Base-by-base conservation (phyloP, 2,888 invertebrate genomes). In the Drosophila koepferae region DNA sequence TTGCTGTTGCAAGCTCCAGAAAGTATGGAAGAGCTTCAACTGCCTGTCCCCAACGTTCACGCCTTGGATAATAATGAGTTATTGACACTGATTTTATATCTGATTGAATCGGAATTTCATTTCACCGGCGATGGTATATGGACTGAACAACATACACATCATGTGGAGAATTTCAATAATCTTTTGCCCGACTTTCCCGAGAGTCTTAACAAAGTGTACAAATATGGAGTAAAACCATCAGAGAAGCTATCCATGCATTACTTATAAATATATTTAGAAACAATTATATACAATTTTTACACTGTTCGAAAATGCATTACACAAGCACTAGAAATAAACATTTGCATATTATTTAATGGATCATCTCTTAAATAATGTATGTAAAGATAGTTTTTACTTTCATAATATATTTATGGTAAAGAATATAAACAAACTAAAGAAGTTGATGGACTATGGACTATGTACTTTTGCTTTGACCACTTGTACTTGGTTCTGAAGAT, bases 111-210 rank as follows among this genome's bases (percentile, higher is more conserved):
- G 80, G 95, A 95, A 81, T 94, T 95, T 91, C 95, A 96, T 91
- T 97, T 97, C 86, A 95, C 95, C 16, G 96, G 96, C 0, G 96
- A 96, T 87, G 97, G 96, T 0, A 94, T 97, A 46, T 97, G 96
- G 96, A 91, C 91, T 0, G 93, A 93, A 58, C 91, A 92, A 54
- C 92, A 92, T 61, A 82, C 86, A 8, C 87, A 92, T 49, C 91
- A 91, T 41, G 91, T 93, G 18, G 92, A 92, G 56, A 93, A 93
- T 64, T 93, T 93, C 12, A 91, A 92, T 60, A 92, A 92, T 65
- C 79, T 93, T 36, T 54, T 93, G 31, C 93, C 93, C 0, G 92
- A 93, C 65, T 93, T 93, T 53, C 92, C 92, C 0, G 92, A 93
- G 36, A 90, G 91, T 67, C 65, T 85, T 34, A 86, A 90, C 69